Conservation (phyloP, 1,140 invertebrate species). For the Drosophila prosaltans region DNA sequence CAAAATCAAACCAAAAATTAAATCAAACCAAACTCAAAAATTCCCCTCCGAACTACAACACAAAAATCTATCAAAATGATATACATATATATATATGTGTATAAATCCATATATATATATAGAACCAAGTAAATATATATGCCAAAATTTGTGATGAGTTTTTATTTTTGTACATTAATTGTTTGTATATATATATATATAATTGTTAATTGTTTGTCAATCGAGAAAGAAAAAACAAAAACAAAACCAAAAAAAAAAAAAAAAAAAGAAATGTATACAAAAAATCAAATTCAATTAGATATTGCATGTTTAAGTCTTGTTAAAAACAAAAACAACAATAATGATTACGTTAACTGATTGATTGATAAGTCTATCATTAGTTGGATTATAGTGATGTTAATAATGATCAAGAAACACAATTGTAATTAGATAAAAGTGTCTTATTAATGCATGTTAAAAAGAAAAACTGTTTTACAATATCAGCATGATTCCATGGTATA, state of each 20-base stretch:
- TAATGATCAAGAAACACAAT: background rate
- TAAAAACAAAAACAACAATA: background rate
- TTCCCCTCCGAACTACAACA: background rate
- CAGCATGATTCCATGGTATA: constrained; percentile 13
- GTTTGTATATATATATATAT: background rate
- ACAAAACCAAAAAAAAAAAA: background rate
- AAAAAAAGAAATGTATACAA: no score
- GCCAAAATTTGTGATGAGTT: constrained; percentile 38
- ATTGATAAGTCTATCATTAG: constrained; percentile 35
- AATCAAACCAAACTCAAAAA: constrained; percentile 15
- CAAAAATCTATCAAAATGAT: constrained; percentile 3
- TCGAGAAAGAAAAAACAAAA: constrained; percentile 11
- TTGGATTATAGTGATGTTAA: background rate
- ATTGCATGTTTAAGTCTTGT: constrained; percentile 3
- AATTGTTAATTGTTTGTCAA: constrained; percentile 37
- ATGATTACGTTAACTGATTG: constrained; percentile 27
- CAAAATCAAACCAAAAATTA: constrained; percentile 49
- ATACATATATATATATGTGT: background rate
- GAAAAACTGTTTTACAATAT: background rate
- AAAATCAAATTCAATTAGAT: background rate
- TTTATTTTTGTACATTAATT: constrained; percentile 13
- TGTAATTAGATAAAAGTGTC: constrained; percentile 21
- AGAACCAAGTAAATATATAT: constrained; percentile 76
- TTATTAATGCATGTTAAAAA: constrained; percentile 33
- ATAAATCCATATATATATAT: constrained; percentile 39